Evolutionary conservation across 1,140 invertebrate genomes (phyloP), one percentile per base, ranked within the genome.

Genomic region (Whitmania pigra): DNA sequence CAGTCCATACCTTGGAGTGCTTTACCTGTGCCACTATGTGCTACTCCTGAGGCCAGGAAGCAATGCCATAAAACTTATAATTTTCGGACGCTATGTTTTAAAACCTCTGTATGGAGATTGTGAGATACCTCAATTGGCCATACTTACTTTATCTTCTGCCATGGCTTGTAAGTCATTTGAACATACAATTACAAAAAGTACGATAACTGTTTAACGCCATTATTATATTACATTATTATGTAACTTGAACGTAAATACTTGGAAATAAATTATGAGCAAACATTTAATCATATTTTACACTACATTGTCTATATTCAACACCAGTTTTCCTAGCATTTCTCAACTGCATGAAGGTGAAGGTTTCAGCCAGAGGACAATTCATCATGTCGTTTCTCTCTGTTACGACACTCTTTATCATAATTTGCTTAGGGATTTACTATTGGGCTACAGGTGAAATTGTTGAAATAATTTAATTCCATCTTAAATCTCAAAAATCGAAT

Each of bases 41-140:
- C 29, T 81, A 13, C 75, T 82, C 76, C 94, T 98, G 67, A 84
- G 94, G 73, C 94, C 94, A 15, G 78, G 78, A 60, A 77, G 77
- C 90, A 80, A 81, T 53, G 79, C 80, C 9, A 76, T 82, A 9
- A 79, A 81, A 17, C 76, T 79, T 0, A 73, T 82, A 71, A 80
- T 80, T 7, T 81, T 82, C 75, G 79, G 79, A 15, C 77, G 80
- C 72, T 82, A 82, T 66, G 75, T 77, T 49, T 75, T 81, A 18
- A 78, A 82, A 63, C 80, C 80, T 13, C 36, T 80, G 17, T 82
- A 80, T 70, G 73, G 75, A 17, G 73, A 76, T 43, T 82, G 80
- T 74, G 74, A 79, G 31, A 43, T 70, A 2, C 69, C 69, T 20
- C n/a, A 36, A 49, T 43, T 53, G n/a, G 69, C 53, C 7, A 70